Conservation (phyloP, 2,113 vertebrate species). For the Cebidichthys violaceus region DNA sequence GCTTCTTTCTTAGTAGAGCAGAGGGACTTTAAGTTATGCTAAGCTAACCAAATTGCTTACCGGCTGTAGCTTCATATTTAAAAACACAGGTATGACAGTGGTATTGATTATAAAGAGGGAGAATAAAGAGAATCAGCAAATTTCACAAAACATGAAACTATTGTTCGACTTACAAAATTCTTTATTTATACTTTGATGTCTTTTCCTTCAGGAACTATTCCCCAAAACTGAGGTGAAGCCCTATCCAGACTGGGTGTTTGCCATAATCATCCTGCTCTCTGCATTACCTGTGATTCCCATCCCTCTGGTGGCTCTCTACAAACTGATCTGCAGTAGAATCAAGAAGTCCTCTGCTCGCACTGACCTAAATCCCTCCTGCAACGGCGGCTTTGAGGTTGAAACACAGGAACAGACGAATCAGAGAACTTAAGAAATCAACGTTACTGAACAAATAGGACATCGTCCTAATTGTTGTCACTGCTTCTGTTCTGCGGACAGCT, state of each 20-base stretch:
- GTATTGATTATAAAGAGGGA: background rate
- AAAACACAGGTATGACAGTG: background rate
- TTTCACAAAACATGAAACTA: background rate
- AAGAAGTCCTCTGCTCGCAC: background rate
- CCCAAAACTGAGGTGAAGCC: constrained; percentile 80
- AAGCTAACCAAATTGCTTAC: background rate
- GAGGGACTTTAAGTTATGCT: background rate
- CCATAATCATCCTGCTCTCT: constrained; percentile 82
- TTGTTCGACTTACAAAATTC: background rate
- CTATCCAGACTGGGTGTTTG: constrained; percentile 88
- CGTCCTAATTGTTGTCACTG: too few species aligned
- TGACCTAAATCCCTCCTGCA: constrained; percentile 54
- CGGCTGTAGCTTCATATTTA: background rate
- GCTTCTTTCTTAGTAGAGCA: background rate
- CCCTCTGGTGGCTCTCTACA: constrained; percentile 81
- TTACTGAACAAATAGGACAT: background rate
- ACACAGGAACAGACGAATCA: background rate
- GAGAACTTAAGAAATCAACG: background rate
- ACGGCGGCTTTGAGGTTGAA: constrained; percentile 58
- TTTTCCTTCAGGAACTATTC: constrained; percentile 79
- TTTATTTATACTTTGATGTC: background rate
- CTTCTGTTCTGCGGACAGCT: too few species aligned
- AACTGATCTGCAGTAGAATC: constrained; percentile 44
- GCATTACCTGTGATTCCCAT: constrained; percentile 81
- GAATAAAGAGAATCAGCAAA: background rate